These are phyloP conservation scores for Arge pagana DNA, from an alignment of 2,888 invertebrate genomes.

Conservation along the genomic window DNA sequence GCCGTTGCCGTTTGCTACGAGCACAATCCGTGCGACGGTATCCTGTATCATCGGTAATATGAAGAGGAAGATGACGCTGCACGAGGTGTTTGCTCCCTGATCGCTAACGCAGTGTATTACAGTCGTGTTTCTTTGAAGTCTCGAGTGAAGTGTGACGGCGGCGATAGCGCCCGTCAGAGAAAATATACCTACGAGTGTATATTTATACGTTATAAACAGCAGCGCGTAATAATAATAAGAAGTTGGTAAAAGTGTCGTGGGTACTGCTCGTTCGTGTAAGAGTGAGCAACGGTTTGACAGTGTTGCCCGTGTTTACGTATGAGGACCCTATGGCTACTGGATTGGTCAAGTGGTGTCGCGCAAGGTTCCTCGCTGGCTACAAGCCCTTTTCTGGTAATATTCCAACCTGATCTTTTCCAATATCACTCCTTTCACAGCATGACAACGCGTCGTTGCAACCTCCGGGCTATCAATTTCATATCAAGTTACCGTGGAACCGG, in stretches of 20 bases:
- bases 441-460: too few species aligned
- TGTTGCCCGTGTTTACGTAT: slow-evolving; percentile 47
- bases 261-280: slow-evolving; percentile 3
- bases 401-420: slow-evolving; percentile 24
- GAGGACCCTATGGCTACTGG: slow-evolving; percentile 72
- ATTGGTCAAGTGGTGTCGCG: slow-evolving; percentile 78
- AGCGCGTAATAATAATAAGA: slow-evolving; percentile 19
- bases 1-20: too few species aligned
- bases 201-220: slow-evolving; percentile 20
- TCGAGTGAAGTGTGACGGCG: slow-evolving; percentile 21
- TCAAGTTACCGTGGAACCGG: too few species aligned
- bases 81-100: slow-evolving; percentile 20
- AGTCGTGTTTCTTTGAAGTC: slow-evolving; percentile 20
- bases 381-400: slow-evolving; percentile 73
- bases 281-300: slow-evolving; percentile 22
- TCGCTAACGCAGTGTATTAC: slow-evolving; percentile 23
- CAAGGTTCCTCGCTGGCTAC: slow-evolving; percentile 75
- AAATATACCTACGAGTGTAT: slow-evolving; percentile 23
- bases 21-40: too few species aligned
- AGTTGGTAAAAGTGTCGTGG: slow-evolving; percentile 19
- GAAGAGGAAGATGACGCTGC: slow-evolving; percentile 7
- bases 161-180: slow-evolving; percentile 4
- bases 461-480: too few species aligned
- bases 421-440: too few species aligned
- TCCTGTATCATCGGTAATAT: too few species aligned